Percentiles rank a stretch among this genome's conserved stretches.
Evolutionary conservation across 1,140 invertebrate genomes (phyloP).

Genomic region (Sitophilus oryzae): DNA sequence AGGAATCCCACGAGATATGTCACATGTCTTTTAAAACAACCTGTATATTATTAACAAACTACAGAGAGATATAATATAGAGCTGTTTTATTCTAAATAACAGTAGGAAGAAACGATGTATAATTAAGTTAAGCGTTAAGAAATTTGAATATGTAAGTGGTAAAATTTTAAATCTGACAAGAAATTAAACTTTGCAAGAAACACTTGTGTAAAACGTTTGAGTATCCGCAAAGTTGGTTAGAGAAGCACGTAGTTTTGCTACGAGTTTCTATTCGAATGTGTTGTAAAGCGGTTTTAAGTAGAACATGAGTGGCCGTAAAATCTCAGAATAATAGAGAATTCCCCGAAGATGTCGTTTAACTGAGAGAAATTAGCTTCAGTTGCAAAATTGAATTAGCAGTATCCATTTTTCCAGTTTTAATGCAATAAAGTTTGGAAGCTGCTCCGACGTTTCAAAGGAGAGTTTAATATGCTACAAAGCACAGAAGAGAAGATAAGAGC

Average conservation of each 20-base stretch:
- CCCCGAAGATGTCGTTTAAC: neutral
- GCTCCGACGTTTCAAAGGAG: too few species aligned
- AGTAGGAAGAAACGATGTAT: too few species aligned
- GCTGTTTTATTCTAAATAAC: neutral
- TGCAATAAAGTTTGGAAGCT: too few species aligned
- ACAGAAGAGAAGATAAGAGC: too few species aligned
- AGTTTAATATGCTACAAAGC: too few species aligned
- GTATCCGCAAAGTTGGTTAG: neutral
- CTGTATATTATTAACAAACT: neutral
- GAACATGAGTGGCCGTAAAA: neutral
- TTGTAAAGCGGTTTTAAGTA: slow-evolving; percentile 3
- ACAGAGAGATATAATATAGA: neutral
- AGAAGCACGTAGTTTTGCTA: neutral
- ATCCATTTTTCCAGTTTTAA: neutral
- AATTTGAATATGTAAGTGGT: neutral
- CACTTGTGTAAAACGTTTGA: neutral
- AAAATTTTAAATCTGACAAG: neutral
- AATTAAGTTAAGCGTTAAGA: neutral
- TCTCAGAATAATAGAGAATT: slow-evolving; percentile 1
- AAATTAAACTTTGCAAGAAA: neutral
- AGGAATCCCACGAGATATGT: neutral
- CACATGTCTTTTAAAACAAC: neutral
- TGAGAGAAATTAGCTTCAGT: neutral
- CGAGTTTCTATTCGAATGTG: neutral
- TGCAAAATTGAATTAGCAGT: neutral